phyloP scores from a whole-genome alignment of 2,888 invertebrate species.

The Brachypterus glaber region DNA sequence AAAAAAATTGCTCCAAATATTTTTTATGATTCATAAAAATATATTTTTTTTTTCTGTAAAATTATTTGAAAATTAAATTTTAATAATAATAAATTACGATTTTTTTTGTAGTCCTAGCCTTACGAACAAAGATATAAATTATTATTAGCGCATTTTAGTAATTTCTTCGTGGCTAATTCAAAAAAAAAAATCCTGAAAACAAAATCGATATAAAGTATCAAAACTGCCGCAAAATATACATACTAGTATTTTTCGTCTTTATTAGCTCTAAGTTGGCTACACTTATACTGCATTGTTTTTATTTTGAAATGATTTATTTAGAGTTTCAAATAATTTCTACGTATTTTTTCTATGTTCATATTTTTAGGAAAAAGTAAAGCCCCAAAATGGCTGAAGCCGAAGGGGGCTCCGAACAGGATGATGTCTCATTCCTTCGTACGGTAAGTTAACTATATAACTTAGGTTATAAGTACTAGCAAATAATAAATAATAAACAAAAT shows the following conservation, averaged over 20 bases:
- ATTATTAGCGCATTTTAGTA: no score
- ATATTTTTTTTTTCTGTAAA: no score
- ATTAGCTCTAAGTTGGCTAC: slow-evolving; percentile 12
- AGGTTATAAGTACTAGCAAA: slow-evolving; percentile 12
- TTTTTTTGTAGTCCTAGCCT: no score
- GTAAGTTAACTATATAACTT: slow-evolving; percentile 64
- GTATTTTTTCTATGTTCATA: no score
- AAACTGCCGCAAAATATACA: slow-evolving; percentile 1
- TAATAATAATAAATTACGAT: no score
- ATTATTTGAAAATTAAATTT: no score
- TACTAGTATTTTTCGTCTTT: not conserved
- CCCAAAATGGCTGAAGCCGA: slow-evolving; percentile 80
- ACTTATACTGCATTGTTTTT: slow-evolving; percentile 17
- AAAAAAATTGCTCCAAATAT: no score
- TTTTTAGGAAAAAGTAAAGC: slow-evolving; percentile 28
- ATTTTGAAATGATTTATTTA: slow-evolving; percentile 5
- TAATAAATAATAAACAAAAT: slow-evolving; percentile 11
- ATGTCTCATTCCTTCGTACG: slow-evolving; percentile 98
- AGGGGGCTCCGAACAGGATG: slow-evolving; percentile 97
- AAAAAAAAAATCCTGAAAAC: not conserved
- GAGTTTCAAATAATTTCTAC: slow-evolving; percentile 11
- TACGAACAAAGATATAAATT: no score
- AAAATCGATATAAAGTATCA: not conserved
- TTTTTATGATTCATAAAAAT: no score
- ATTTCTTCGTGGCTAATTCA: no score